phyloP scores from a whole-genome alignment of 2,113 vertebrate genomes.

The Microcebus ravelobensis region DNA sequence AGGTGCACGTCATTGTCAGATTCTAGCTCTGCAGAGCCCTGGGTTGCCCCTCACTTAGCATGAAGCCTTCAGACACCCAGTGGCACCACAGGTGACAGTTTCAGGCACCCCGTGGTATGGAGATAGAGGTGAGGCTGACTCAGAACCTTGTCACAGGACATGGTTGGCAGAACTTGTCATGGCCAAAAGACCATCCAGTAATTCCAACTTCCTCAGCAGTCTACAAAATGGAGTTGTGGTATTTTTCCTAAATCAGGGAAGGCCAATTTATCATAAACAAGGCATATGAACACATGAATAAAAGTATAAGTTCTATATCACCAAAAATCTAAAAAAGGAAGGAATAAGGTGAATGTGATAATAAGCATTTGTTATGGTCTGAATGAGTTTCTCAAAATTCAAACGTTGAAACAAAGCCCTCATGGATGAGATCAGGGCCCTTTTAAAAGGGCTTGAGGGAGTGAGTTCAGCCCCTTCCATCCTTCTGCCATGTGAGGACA shows the following conservation, averaged over 20 bases:
- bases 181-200: not conserved
- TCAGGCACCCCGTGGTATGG: not conserved
- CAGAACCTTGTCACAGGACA: not conserved
- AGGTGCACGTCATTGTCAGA: not conserved
- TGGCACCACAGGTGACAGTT: not conserved
- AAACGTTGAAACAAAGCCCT: not conserved
- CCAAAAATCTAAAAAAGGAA: not conserved
- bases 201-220: not conserved
- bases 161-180: accelerated
- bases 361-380: not conserved
- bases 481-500: not conserved
- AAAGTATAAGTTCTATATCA: not conserved
- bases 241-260: not conserved
- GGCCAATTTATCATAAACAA: not conserved
- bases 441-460: not conserved
- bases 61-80: not conserved
- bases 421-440: not conserved
- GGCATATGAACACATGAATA: not conserved
- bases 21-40: not conserved
- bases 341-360: not conserved
- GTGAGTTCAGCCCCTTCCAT: too few relatives aligned
- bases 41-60: not conserved
- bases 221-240: not conserved
- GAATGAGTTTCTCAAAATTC: not conserved
- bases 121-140: not conserved